These are phyloP conservation scores for Caenorhabditis briggsae DNA, from an alignment of 1,140 invertebrate genomes.

Conservation along the genomic window DNA sequence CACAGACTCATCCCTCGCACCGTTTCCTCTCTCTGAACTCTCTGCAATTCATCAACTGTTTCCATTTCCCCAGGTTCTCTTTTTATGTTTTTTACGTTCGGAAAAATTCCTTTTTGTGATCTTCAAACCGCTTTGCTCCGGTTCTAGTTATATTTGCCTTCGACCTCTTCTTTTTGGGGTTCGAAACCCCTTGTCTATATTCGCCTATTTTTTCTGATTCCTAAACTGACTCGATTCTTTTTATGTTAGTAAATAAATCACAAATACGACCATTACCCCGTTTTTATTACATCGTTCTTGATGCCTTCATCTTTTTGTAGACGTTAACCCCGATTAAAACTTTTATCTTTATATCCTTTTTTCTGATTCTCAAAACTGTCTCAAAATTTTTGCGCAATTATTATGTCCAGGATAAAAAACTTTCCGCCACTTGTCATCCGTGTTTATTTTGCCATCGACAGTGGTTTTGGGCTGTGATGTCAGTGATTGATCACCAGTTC, in stretches of 20 bases:
- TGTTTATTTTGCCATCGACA: slow-evolving; percentile 49
- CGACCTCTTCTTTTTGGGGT: slow-evolving; percentile 1
- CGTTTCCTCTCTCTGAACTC: not conserved
- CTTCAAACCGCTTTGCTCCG: not conserved
- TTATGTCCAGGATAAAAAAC: slow-evolving; percentile 1
- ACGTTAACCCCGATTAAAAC: not conserved
- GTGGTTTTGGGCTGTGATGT: slow-evolving; percentile 24
- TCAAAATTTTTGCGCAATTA: not conserved
- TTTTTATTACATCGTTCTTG: not conserved
- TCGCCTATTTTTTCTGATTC: not conserved
- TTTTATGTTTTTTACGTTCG: slow-evolving; percentile 8
- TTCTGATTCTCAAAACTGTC: not conserved
- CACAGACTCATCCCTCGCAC: slow-evolving; percentile 13
- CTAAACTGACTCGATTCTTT: not conserved
- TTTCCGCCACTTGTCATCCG: slow-evolving; percentile 19
- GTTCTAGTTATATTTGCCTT: slow-evolving; percentile 12
- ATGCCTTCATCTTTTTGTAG: too few species aligned
- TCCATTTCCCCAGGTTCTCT: not conserved
- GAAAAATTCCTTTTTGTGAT: not conserved
- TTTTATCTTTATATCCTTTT: not conserved
- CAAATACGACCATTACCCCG: not conserved
- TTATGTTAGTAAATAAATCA: not conserved
- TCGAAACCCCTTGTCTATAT: not conserved
- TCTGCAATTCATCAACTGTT: not conserved
- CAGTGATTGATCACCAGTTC: slow-evolving; percentile 29